Evolutionary conservation across 2,113 vertebrate species (phyloP).

Genomic region (Brachyistius frenatus): DNA sequence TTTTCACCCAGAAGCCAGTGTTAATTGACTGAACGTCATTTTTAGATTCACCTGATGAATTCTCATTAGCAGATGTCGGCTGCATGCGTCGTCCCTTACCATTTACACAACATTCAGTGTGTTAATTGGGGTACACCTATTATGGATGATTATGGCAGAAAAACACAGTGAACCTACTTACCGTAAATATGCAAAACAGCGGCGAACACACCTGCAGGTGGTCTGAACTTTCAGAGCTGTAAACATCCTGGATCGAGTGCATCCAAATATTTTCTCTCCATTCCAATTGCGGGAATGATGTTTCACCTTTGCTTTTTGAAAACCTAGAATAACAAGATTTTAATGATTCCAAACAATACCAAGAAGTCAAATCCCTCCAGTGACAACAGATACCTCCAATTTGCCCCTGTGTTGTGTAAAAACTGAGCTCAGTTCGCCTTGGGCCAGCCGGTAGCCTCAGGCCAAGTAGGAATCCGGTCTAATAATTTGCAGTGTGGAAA

Average conservation of each 20-base stretch:
- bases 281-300: background rate
- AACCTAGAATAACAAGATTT: conserved; percentile 29
- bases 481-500: conserved; percentile 42
- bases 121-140: conserved; percentile 24
- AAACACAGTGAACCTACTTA: conserved; percentile 3
- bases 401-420: conserved; percentile 51
- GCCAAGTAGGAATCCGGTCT: conserved; percentile 50
- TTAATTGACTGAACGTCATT: conserved; percentile 64
- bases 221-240: background rate
- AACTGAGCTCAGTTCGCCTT: conserved; percentile 53
- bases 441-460: conserved; percentile 54
- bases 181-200: background rate
- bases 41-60: conserved; percentile 57
- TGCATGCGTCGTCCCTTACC: conserved; percentile 21
- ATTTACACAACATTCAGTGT: conserved; percentile 28
- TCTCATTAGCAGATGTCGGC: conserved; percentile 50
- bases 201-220: conserved; percentile 11
- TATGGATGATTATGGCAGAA: conserved; percentile 23
- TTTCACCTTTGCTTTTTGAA: conserved; percentile 7
- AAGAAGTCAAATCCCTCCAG: conserved; percentile 34
- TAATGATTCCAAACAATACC: conserved; percentile 50
- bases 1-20: conserved; percentile 39
- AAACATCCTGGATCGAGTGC: background rate
- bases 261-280: background rate
- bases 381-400: conserved; percentile 55